Evolutionary conservation across 2,113 vertebrate genomes (phyloP).

Genomic region (Phrynosoma blainvillii): DNA sequence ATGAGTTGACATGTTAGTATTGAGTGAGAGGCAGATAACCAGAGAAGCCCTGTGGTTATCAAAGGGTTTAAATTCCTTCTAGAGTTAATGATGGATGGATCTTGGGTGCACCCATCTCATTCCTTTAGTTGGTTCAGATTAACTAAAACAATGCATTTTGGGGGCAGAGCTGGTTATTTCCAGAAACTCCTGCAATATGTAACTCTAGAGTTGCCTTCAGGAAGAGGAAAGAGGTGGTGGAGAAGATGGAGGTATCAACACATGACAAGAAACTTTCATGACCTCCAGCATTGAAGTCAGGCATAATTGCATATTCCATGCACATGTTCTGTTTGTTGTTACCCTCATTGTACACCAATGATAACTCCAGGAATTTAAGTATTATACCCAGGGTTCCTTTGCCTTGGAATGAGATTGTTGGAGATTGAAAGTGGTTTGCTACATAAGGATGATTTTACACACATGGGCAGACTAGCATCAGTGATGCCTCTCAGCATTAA

Average conservation of each 20-base stretch:
- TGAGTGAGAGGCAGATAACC: background rate
- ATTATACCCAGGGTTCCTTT: background rate
- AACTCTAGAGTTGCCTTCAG: background rate
- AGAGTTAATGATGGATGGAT: constrained; percentile 41
- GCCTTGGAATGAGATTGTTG: background rate
- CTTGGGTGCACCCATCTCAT: constrained; percentile 21
- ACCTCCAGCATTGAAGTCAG: background rate
- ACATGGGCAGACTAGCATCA: background rate
- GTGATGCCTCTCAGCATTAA: background rate
- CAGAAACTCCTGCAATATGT: too few relatives aligned
- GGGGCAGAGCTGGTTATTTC: constrained; percentile 31
- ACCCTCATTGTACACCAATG: background rate
- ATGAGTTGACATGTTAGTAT: background rate
- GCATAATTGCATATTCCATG: background rate
- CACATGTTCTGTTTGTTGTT: background rate
- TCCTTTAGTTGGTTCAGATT: too few relatives aligned
- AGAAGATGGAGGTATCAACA: background rate
- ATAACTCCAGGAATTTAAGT: background rate
- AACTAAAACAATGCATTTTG: constrained; percentile 18
- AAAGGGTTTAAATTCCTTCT: constrained; percentile 1
- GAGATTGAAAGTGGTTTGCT: background rate
- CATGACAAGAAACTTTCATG: background rate
- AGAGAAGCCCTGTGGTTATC: constrained; percentile 39
- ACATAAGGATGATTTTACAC: background rate
- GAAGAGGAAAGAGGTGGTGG: background rate